Evolutionary conservation across 1,140 invertebrate species (phyloP).

Genomic region (Trachymyrmex septentrionalis): DNA sequence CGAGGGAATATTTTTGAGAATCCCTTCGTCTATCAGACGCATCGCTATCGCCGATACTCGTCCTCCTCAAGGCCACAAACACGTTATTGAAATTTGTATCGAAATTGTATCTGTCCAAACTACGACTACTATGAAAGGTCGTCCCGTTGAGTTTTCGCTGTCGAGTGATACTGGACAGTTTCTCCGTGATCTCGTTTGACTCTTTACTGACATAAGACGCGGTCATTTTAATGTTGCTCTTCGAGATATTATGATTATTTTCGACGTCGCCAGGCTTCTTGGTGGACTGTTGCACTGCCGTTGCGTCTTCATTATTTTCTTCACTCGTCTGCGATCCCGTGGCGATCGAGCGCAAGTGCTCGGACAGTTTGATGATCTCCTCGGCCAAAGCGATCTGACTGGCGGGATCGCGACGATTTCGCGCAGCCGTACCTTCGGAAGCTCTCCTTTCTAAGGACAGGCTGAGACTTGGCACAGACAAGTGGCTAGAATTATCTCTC

Average conservation of each 20-base stretch:
- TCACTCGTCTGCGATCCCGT: slow-evolving; percentile 48
- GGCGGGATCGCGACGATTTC: slow-evolving; percentile 78
- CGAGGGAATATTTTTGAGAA: not conserved
- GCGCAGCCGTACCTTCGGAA: slow-evolving; percentile 89
- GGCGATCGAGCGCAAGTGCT: slow-evolving; percentile 82
- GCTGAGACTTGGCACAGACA: slow-evolving; percentile 70
- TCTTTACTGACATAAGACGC: slow-evolving; percentile 47
- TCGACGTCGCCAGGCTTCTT: not conserved
- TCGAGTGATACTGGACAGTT: slow-evolving; percentile 90
- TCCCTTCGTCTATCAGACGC: not conserved
- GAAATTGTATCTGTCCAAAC: slow-evolving; percentile 81
- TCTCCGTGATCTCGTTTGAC: slow-evolving; percentile 88
- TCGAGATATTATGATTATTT: slow-evolving; percentile 21
- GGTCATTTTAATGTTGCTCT: slow-evolving; percentile 27
- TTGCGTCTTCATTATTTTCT: not conserved
- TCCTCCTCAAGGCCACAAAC: slow-evolving; percentile 62
- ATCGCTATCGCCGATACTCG: slow-evolving; percentile 16
- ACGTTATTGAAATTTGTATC: slow-evolving; percentile 47
- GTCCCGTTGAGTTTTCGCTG: slow-evolving; percentile 87
- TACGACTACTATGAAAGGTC: slow-evolving; percentile 81
- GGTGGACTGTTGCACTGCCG: not conserved
- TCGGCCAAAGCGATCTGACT: slow-evolving; percentile 88
- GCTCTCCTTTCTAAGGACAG: slow-evolving; percentile 89
- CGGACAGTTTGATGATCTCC: slow-evolving; percentile 91
- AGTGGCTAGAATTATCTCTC: slow-evolving; percentile 63